Base-by-base conservation (phyloP, 2,888 invertebrate species). In the Philopedon plagiatum region DNA sequence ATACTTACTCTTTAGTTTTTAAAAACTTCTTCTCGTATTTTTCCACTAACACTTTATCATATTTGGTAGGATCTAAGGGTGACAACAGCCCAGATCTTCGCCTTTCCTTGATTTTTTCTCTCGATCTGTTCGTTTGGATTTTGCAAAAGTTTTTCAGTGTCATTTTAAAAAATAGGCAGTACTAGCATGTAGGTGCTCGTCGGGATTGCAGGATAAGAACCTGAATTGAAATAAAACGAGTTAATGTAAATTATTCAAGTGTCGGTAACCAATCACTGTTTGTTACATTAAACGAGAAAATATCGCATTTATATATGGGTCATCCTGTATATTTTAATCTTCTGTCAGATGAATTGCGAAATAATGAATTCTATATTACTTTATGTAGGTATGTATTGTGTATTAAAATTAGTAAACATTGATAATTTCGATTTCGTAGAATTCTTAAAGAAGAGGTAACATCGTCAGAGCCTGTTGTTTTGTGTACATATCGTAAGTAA, bases 1-100 rank as follows among this genome's bases (percentile, higher is more conserved):
- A n/a, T 61, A 76, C 76, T 78, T 69, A 78, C 76, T 63, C 72
- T 29, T 73, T 71, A 1, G 75, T 71, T 75, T 78, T 78, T 0
- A 66, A 64, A 66, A 73, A 56, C 54, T 71, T 54, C 2, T 15
- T 26, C 5, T 7, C 15, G n/a, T 29, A 2, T 54, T 54, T 54
- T 18, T 54, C 51, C 7, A 13, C 13, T 5, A 19, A 51, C 34
- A 67, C 54, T 2, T 66, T 26, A 32, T 75, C 70, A 65, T 71
- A 41, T 8, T 66, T 41, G 19, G 15, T 11, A 0, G 57, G 68
- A 23, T 71, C 63, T 13, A 76, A 65, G 26, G 73, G 69, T 5
- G 74, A 76, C 51, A 77, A 73, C 18, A 77, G 65, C 34, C 77
- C 77, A 23, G 76, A 74, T 60, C 76, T 56, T 61, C 77, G 76